phyloP scores from a whole-genome alignment of 2,797 vertebrate species.

The Xiphorhynchus erythropygius region DNA sequence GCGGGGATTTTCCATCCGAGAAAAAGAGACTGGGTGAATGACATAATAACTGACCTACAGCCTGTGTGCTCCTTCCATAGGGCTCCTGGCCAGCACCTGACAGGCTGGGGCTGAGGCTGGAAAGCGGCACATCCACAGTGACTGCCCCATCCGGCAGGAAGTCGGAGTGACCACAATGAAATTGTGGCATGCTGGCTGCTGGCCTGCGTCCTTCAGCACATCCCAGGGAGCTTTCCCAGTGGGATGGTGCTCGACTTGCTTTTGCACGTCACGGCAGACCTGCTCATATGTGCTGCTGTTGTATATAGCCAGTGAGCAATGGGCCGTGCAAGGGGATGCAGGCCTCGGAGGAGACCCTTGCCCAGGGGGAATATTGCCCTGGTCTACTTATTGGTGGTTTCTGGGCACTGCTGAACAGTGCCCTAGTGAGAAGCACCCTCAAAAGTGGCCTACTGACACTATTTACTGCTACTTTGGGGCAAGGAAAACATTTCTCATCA shows the following conservation, averaged over 20 bases:
- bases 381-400: neutral
- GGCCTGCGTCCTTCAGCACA: rapidly evolving
- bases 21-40: neutral
- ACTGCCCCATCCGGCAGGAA: neutral
- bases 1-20: rapidly evolving
- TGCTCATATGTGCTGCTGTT: neutral
- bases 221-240: neutral
- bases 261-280: neutral
- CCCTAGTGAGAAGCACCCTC: neutral
- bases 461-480: neutral
- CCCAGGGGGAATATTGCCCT: neutral
- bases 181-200: rapidly evolving
- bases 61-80: neutral
- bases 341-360: neutral
- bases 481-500: neutral
- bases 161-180: neutral
- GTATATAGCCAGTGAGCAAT: neutral
- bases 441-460: neutral
- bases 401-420: neutral
- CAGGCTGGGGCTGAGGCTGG: neutral
- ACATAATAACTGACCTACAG: neutral
- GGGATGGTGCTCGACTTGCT: neutral
- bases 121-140: neutral
- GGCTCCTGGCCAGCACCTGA: neutral
- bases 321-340: neutral